These are phyloP conservation scores for Aplochiton taeniatus DNA, from an alignment of 2,797 vertebrate genomes.

Conservation along the genomic window DNA sequence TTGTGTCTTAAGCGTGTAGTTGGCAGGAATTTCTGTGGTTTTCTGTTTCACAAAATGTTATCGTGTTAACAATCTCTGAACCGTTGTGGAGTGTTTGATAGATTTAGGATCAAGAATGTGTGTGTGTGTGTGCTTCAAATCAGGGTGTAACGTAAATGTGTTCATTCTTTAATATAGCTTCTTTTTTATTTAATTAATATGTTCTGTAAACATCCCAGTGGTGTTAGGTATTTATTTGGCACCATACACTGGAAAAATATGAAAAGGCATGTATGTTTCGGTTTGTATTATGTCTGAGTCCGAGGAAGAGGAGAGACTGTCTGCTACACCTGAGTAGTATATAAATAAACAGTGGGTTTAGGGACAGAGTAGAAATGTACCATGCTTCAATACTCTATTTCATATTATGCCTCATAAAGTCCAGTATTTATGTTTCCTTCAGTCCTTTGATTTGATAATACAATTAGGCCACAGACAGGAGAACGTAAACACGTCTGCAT, in stretches of 20 bases:
- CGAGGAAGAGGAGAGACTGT: not conserved
- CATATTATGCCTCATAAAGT: too few relatives aligned
- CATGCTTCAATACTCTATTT: too few relatives aligned
- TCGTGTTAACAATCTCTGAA: constrained; percentile 91
- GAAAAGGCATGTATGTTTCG: constrained; percentile 14
- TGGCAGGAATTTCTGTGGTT: constrained; percentile 85
- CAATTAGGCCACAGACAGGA: not conserved
- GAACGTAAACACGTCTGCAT: too few relatives aligned
- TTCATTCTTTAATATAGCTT: constrained; percentile 15
- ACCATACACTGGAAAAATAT: not conserved
- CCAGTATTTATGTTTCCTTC: too few relatives aligned
- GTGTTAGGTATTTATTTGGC: not conserved
- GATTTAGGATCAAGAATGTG: constrained; percentile 84
- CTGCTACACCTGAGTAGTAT: not conserved
- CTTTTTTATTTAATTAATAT: not conserved
- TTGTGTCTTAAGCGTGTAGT: constrained; percentile 80
- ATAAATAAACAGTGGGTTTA: too few relatives aligned
- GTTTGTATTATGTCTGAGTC: constrained; percentile 1
- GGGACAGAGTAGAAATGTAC: too few relatives aligned
- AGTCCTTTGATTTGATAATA: not conserved
- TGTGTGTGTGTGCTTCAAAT: constrained; percentile 36
- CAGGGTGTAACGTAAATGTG: constrained; percentile 6
- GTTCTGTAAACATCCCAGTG: not conserved
- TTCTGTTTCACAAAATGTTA: constrained; percentile 90
- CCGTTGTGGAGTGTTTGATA: constrained; percentile 81